Conservation (phyloP, 2,888 invertebrate genomes). For the Rhagium mordax region DNA sequence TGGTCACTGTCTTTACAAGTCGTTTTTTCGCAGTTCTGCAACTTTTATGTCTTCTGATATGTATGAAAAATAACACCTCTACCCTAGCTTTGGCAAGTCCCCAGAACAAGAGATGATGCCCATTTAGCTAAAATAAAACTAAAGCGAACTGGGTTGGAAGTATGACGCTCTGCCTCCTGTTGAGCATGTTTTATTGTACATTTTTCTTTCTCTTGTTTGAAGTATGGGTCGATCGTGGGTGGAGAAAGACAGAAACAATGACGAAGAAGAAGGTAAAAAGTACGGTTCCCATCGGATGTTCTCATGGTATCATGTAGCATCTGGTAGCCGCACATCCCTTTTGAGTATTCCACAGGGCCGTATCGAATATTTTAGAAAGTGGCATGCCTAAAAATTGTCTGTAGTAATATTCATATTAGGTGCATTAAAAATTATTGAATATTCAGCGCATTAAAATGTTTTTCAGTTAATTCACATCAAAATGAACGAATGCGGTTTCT, state of each 20-base stretch:
- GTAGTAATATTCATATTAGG: too few species aligned
- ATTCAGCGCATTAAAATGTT: too few species aligned
- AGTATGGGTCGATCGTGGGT: conserved; percentile 9
- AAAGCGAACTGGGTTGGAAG: neutral
- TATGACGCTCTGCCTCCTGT: neutral
- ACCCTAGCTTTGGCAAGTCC: neutral
- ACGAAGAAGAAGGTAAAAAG: conserved; percentile 38
- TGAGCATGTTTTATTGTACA: conserved; percentile 8
- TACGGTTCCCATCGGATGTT: conserved; percentile 62
- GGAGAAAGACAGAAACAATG: conserved; percentile 34
- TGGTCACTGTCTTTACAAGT: too few species aligned
- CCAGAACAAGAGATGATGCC: neutral
- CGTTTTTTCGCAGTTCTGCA: too few species aligned
- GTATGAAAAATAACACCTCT: too few species aligned
- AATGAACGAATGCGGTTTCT: too few species aligned
- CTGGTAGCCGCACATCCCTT: conserved; percentile 59
- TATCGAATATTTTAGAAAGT: neutral
- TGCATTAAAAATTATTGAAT: too few species aligned
- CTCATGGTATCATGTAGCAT: conserved; percentile 67
- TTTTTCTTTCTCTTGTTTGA: conserved; percentile 11
- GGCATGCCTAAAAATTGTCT: too few species aligned
- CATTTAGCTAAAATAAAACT: neutral
- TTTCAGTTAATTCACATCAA: too few species aligned
- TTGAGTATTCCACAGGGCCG: conserved; percentile 11
- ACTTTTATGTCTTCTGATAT: too few species aligned